These are phyloP conservation scores for Lynx canadensis DNA, from an alignment of 2,113 vertebrate species.

Conservation along the genomic window DNA sequence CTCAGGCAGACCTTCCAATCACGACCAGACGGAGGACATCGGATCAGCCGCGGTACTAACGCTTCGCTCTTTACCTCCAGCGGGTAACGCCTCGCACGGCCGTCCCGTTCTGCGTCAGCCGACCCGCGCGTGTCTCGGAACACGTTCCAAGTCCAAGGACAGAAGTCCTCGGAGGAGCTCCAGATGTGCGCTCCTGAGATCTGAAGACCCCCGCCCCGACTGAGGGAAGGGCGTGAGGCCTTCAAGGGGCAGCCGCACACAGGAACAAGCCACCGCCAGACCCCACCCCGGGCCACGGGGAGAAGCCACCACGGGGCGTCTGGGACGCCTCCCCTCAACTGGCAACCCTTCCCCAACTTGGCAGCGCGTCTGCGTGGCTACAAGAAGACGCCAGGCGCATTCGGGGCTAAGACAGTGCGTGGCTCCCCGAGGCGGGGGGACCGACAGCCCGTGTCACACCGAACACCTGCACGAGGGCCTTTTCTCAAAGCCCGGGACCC, in stretches of 20 bases:
- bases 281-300: rapidly evolving
- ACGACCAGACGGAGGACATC: neutral
- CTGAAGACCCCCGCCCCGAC: neutral
- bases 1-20: neutral
- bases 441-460: rapidly evolving
- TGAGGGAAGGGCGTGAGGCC: rapidly evolving
- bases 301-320: neutral
- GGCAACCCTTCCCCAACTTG: too few species aligned
- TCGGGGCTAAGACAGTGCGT: neutral
- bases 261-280: neutral
- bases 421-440: too few species aligned
- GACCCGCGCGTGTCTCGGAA: rapidly evolving
- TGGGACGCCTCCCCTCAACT: neutral
- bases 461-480: neutral
- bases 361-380: neutral
- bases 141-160: neutral
- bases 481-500: rapidly evolving
- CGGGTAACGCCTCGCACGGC: rapidly evolving
- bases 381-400: rapidly evolving
- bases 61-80: too few species aligned
- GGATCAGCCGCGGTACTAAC: rapidly evolving
- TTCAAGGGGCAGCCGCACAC: neutral
- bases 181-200: rapidly evolving
- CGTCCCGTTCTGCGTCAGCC: rapidly evolving
- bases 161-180: rapidly evolving